Evolutionary conservation across 1,140 invertebrate genomes (phyloP), one percentile per base, ranked within the genome.

Genomic region (Drosophila pseudoananassae): DNA sequence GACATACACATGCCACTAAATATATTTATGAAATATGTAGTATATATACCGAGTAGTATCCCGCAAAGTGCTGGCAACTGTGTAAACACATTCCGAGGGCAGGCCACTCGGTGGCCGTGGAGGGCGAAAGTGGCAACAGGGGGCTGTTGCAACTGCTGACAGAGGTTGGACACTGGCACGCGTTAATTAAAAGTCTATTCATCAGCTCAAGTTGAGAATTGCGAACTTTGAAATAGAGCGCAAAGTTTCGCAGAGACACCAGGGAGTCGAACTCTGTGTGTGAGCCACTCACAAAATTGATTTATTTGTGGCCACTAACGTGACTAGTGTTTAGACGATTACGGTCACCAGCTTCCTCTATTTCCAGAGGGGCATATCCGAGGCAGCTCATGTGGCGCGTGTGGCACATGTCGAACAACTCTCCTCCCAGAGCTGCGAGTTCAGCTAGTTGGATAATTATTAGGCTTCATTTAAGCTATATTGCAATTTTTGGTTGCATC

Each of bases 101-200:
- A 27, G 53, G 12, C 29, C 40, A 17, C 33, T 36, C 3, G 33
- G 33, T 36, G 10, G 15, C 36, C 27, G 12, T 43, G 10, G 36
- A 17, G 46, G 52, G 20, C 10, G 36, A 51, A 51, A 25, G 38
- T 15, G 38, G 43, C 43, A 4, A 10, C 17, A 17, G 15, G 17
- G 50, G 5, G 15, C 1, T 1, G 23, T 9, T 17, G 38, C 23
- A 47, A 23, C 23, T 49, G 65, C 40, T 47, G 63, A 69, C 65
- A 69, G 65, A 56, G 31, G 63, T 66, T 49, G 43, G 17, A 40
- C 20, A 45, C 59, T 51, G 50, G 65, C 50, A 69, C 52, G 65
- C 63, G 66, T 56, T 70, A 70, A 70, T 70, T 70, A 70, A 70
- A 70, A 56, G 64, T 69, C 64, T 56, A 70, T 70, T 69, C 65